Conservation (phyloP, 2,113 vertebrate species). For the Xyrauchen texanus region DNA sequence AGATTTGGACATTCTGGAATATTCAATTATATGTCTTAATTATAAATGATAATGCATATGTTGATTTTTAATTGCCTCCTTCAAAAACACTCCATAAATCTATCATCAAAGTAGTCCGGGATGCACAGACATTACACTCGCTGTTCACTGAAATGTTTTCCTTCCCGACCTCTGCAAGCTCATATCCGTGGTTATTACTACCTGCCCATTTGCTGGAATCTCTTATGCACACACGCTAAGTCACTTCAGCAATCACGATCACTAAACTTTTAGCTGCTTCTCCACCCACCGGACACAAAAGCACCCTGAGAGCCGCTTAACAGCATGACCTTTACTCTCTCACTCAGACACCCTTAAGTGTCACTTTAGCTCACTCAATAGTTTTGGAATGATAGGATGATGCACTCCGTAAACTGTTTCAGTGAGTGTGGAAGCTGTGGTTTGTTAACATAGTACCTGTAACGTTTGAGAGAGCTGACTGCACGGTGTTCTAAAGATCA, state of each 20-base stretch:
- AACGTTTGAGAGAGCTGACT: too few relatives aligned
- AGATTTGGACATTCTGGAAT: too few relatives aligned
- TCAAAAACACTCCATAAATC: too few relatives aligned
- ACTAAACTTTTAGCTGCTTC: neutral
- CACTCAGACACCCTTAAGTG: neutral
- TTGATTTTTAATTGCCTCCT: too few relatives aligned
- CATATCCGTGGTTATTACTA: neutral
- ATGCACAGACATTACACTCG: neutral
- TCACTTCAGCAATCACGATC: neutral
- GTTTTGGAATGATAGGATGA: neutral
- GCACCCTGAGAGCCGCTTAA: neutral
- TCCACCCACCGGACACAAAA: neutral
- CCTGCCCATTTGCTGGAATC: slow-evolving; percentile 15
- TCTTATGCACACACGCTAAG: neutral
- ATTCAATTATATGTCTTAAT: too few relatives aligned
- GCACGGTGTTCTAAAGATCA: too few relatives aligned
- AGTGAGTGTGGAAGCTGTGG: too few relatives aligned
- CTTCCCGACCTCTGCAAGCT: neutral
- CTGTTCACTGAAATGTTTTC: neutral
- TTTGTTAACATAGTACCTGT: too few relatives aligned
- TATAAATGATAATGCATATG: too few relatives aligned
- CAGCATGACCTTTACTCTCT: slow-evolving; percentile 15
- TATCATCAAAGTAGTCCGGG: too few relatives aligned
- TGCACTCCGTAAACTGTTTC: too few relatives aligned
- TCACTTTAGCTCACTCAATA: neutral